These are phyloP conservation scores for Thera britannica DNA, from an alignment of 2,888 invertebrate genomes.

Conservation along the genomic window DNA sequence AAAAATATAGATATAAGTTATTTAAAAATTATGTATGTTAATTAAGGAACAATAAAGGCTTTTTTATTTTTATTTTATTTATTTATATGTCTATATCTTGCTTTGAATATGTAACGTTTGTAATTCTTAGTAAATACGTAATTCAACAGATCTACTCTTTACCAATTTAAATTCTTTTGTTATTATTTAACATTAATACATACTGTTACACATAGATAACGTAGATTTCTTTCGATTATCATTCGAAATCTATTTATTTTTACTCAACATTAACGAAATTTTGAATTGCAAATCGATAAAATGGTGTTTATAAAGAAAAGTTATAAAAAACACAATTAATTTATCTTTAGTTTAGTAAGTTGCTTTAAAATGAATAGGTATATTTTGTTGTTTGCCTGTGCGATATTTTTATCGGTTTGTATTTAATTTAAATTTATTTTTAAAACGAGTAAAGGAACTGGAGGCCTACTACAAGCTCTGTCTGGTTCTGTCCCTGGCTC, in stretches of 20 bases:
- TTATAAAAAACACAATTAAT: constrained; percentile 20
- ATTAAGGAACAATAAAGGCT: too few relatives aligned
- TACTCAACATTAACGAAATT: constrained; percentile 38
- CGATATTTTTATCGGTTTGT: constrained; percentile 52
- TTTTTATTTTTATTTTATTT: too few relatives aligned
- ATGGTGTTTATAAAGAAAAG: constrained; percentile 35
- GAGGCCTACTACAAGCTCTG: too few relatives aligned
- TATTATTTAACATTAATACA: constrained; percentile 7
- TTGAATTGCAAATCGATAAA: constrained; percentile 34
- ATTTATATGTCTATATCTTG: too few relatives aligned
- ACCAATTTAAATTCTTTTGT: constrained; percentile 11
- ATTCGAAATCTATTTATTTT: constrained; percentile 19
- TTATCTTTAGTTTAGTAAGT: constrained; percentile 33
- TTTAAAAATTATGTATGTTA: too few relatives aligned
- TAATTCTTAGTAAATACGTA: too few relatives aligned
- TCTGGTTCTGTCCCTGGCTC: too few relatives aligned
- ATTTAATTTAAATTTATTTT: constrained; percentile 3
- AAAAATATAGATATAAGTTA: too few relatives aligned
- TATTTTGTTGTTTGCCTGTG: constrained; percentile 40
- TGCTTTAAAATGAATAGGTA: constrained; percentile 45
- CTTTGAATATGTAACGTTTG: too few relatives aligned
- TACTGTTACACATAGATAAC: constrained; percentile 28
- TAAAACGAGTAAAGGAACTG: too few relatives aligned
- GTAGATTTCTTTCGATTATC: constrained; percentile 32
- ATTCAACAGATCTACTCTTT: background rate